Conservation (phyloP, 2,113 vertebrate genomes). For the Brachypteracias leptosomus region DNA sequence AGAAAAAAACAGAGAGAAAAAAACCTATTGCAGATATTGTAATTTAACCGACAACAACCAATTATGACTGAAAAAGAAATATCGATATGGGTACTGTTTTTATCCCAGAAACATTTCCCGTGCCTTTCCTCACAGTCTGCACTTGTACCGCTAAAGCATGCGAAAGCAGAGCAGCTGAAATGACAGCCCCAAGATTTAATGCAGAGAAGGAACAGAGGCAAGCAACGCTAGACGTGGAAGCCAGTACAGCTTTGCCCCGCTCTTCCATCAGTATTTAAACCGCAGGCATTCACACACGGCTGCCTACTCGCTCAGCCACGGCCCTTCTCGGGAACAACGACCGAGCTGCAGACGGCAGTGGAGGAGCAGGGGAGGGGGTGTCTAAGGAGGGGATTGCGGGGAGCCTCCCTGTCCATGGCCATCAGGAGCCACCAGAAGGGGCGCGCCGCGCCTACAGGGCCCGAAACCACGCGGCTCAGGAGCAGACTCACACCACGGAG, state of each 20-base stretch:
- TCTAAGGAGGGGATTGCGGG: fast-evolving
- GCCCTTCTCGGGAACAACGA: background rate
- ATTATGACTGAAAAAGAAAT: fast-evolving
- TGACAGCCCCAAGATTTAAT: fast-evolving
- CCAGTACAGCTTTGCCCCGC: fast-evolving
- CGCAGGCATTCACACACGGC: fast-evolving
- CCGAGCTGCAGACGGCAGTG: fast-evolving
- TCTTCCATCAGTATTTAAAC: fast-evolving
- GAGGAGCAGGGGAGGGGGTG: background rate
- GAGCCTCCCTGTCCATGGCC: too few relatives aligned
- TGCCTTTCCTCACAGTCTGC: background rate
- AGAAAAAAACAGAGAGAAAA: fast-evolving
- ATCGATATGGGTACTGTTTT: fast-evolving
- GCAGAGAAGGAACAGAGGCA: background rate
- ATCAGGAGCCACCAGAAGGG: background rate
- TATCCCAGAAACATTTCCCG: background rate
- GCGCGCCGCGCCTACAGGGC: fast-evolving
- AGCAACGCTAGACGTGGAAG: fast-evolving
- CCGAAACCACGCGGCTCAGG: too few relatives aligned
- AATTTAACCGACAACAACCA: background rate
- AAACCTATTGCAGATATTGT: fast-evolving
- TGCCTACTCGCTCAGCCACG: background rate
- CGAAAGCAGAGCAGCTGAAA: background rate
- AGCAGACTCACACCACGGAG: too few relatives aligned
- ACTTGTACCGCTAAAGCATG: fast-evolving